Conservation (phyloP, 2,797 vertebrate species). For the Labroides dimidiatus region DNA sequence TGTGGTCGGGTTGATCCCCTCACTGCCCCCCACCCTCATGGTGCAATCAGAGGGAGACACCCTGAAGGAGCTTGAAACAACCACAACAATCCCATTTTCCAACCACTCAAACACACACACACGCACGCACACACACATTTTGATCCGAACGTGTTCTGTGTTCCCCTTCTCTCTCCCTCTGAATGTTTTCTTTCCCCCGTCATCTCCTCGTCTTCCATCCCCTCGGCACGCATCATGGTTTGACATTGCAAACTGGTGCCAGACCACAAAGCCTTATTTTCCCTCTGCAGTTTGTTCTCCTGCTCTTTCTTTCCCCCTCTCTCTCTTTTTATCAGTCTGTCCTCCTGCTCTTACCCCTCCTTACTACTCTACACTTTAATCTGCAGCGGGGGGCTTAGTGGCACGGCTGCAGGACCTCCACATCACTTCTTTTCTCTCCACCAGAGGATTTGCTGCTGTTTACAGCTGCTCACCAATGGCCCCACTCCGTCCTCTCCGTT, state of each 20-base stretch:
- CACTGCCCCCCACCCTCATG: slow-evolving; percentile 5
- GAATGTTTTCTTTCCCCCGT: slow-evolving; percentile 29
- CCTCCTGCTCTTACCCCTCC: slow-evolving; percentile 35
- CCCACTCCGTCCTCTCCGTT: slow-evolving; percentile 21
- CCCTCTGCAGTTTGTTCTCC: slow-evolving; percentile 61
- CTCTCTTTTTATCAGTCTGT: slow-evolving; percentile 2
- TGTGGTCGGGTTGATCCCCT: slow-evolving; percentile 43
- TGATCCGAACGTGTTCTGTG: slow-evolving; percentile 40
- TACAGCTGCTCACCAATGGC: slow-evolving; percentile 29
- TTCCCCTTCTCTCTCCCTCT: slow-evolving; percentile 38
- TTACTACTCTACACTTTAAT: slow-evolving; percentile 73
- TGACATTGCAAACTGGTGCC: slow-evolving; percentile 69
- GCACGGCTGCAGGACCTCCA: slow-evolving; percentile 75
- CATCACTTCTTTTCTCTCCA: slow-evolving; percentile 67
- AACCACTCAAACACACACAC: slow-evolving; percentile 53
- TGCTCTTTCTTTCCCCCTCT: slow-evolving; percentile 33
- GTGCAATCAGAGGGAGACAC: slow-evolving; percentile 64
- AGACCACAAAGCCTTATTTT: slow-evolving; percentile 76
- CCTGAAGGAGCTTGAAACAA: slow-evolving; percentile 49
- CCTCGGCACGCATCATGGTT: slow-evolving; percentile 63
- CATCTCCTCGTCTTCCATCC: slow-evolving; percentile 49
- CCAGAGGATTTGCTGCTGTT: slow-evolving; percentile 69
- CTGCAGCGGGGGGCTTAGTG: slow-evolving; percentile 74
- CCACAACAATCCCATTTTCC: slow-evolving; percentile 77
- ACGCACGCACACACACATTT: slow-evolving; percentile 42